Percentiles rank a stretch among this genome's conserved stretches.
Conservation (phyloP, 2,797 vertebrate species). For the Myotis planiceps region DNA sequence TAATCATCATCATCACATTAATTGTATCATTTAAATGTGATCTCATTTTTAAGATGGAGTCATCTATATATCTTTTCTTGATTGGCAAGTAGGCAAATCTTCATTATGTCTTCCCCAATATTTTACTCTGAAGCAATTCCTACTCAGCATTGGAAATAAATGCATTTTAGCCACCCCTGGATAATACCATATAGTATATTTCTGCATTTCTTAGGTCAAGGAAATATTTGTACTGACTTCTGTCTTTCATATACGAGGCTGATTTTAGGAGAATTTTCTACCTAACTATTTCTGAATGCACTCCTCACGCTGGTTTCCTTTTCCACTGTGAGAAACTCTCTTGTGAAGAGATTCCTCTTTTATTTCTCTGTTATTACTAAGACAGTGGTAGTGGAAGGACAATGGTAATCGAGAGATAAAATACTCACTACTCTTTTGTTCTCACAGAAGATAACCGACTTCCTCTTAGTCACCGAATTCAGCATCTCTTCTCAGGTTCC, state of each 20-base stretch:
- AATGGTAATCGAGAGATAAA: neutral
- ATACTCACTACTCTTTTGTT: neutral
- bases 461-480: neutral
- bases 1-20: neutral
- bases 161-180: neutral
- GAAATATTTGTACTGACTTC: neutral
- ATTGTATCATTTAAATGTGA: neutral
- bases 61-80: neutral
- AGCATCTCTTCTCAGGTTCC: neutral
- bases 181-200: neutral
- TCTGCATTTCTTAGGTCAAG: neutral
- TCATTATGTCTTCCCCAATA: neutral
- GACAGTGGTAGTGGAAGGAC: neutral
- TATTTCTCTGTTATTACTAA: neutral
- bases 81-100: neutral
- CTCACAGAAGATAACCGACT: neutral
- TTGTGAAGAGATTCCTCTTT: neutral
- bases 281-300: neutral
- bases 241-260: neutral
- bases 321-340: neutral
- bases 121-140: neutral
- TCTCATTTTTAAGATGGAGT: constrained; percentile 16
- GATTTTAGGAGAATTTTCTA: neutral
- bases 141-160: neutral
- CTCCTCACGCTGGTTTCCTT: neutral